Percentiles rank a stretch among this genome's conserved stretches.
Evolutionary conservation across 35 echinoderm and acorn worm genomes (phyloP).

Genomic region (Antedon bifida): DNA sequence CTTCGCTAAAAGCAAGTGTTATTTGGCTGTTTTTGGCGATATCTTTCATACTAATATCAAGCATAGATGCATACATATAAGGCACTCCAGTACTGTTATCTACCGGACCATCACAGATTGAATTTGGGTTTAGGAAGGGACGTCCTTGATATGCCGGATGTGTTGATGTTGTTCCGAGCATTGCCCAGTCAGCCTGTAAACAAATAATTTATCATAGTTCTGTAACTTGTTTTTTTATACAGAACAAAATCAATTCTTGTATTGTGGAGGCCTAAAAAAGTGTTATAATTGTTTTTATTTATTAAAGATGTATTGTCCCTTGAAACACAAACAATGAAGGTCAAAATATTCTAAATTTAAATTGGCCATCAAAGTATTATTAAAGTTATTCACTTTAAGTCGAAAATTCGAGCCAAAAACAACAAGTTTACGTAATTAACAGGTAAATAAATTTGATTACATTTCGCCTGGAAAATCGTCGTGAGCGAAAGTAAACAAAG

Average conservation of each 20-base stretch:
- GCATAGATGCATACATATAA: slow-evolving; percentile 16
- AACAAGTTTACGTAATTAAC: too few relatives aligned
- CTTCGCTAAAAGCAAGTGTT: slow-evolving; percentile 32
- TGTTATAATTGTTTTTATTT: neutral
- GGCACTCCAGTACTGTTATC: slow-evolving; percentile 42
- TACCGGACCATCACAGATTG: slow-evolving; percentile 32
- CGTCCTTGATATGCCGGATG: slow-evolving; percentile 12
- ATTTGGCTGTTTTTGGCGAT: slow-evolving; percentile 28
- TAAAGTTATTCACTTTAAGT: too few relatives aligned
- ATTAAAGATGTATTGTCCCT: too few relatives aligned
- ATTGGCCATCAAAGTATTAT: too few relatives aligned
- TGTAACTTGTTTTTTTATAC: neutral
- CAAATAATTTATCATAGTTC: neutral
- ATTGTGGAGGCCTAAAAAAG: neutral
- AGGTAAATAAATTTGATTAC: too few relatives aligned
- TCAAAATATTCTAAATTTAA: too few relatives aligned
- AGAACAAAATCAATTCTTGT: neutral
- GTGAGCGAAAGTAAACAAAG: too few relatives aligned
- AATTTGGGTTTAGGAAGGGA: slow-evolving; percentile 16
- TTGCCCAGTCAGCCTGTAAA: slow-evolving; percentile 43
- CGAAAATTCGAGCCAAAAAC: too few relatives aligned
- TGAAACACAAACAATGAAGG: too few relatives aligned
- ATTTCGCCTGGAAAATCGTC: too few relatives aligned
- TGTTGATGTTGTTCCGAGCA: slow-evolving; percentile 24
- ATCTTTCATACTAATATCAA: slow-evolving; percentile 22